phyloP scores from a whole-genome alignment of 2,797 vertebrate genomes.

The Sarcoramphus papa region DNA sequence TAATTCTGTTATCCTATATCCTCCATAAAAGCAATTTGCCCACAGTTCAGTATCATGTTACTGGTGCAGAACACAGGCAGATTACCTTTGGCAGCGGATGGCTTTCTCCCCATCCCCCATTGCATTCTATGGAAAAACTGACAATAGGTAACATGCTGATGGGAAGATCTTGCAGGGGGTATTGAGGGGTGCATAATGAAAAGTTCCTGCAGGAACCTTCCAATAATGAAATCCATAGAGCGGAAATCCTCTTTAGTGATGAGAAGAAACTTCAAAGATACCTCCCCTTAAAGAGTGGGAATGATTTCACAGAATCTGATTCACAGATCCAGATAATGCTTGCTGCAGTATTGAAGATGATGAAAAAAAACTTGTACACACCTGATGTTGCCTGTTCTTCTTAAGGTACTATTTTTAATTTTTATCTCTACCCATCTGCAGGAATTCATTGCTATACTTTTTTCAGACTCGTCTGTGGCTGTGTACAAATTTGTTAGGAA shows the following conservation, averaged over 20 bases:
- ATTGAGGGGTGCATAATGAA: not conserved
- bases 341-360: not conserved
- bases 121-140: not conserved
- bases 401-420: not conserved
- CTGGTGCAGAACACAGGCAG: not conserved
- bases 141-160: conserved; percentile 17
- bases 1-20: not conserved
- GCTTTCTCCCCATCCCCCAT: not conserved
- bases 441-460: not conserved
- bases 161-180: not conserved
- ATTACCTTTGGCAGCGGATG: not conserved
- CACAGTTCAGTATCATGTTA: not conserved
- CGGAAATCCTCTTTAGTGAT: conserved; percentile 8
- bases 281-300: not conserved
- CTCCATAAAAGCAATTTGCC: not conserved
- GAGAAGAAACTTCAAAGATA: conserved; percentile 27
- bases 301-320: not conserved
- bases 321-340: not conserved
- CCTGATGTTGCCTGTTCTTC: not conserved
- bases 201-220: conserved; percentile 19
- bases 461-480: not conserved
- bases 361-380: not conserved
- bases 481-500: not conserved
- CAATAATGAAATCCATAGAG: conserved; percentile 22
- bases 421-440: not conserved